A percentile compares a stretch with the other conserved stretches of the same genome.
Conservation (phyloP, 2,113 vertebrate species). For the Sphaerodactylus townsendi region DNA sequence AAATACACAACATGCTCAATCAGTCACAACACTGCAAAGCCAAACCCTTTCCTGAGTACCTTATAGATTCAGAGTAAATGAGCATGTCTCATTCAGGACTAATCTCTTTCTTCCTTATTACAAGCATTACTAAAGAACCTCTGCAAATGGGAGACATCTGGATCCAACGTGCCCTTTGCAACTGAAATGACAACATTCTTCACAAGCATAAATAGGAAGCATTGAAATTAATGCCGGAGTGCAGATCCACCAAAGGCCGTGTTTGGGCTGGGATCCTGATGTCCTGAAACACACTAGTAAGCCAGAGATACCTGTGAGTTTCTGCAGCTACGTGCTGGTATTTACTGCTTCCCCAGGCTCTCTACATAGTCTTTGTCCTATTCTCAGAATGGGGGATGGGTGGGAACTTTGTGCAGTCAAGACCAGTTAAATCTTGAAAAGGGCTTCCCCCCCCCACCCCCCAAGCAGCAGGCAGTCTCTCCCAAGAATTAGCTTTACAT, state of each 20-base stretch:
- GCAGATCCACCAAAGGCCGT: neutral
- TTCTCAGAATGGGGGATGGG: conserved; percentile 57
- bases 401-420: conserved; percentile 56
- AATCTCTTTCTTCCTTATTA: neutral
- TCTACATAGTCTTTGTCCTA: conserved; percentile 29
- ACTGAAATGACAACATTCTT: neutral
- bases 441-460: conserved; percentile 13
- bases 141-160: neutral
- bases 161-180: fast-evolving
- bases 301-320: neutral
- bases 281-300: neutral
- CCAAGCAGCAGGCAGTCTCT: neutral
- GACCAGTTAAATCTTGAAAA: conserved; percentile 46
- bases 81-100: neutral
- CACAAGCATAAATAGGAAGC: neutral
- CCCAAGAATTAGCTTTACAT: conserved; percentile 1
- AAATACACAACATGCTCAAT: neutral
- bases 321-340: neutral
- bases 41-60: too few species aligned
- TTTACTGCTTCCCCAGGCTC: conserved; percentile 23
- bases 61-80: too few species aligned
- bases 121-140: neutral
- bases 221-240: fast-evolving
- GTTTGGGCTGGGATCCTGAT: neutral
- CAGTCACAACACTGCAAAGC: neutral